phyloP scores from a whole-genome alignment of 2,113 vertebrate species.

The Sinocyclocheilus anshuiensis region DNA sequence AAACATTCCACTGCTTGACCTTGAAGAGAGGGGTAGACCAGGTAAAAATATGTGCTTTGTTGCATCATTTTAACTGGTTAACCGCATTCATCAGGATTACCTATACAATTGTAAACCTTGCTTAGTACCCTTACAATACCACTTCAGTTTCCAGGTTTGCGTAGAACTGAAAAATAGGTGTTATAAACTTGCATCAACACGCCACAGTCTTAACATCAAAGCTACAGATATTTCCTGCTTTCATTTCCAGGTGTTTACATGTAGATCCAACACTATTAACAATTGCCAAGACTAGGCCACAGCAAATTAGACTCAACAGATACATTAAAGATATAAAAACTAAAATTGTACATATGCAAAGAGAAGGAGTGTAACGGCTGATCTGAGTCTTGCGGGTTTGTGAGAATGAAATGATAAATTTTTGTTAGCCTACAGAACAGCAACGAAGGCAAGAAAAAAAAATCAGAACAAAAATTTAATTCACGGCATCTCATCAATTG shows the following conservation, averaged over 20 bases:
- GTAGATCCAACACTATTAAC: conserved; percentile 44
- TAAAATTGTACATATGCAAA: background rate
- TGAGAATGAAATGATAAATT: background rate
- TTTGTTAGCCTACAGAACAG: conserved; percentile 81
- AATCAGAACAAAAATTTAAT: conserved; percentile 55
- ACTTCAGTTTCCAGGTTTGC: background rate
- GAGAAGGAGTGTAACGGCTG: conserved; percentile 16
- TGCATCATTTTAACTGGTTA: background rate
- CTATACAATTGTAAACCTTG: background rate
- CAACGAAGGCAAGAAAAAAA: conserved; percentile 78
- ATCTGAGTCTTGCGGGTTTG: background rate
- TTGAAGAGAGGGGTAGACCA: conserved; percentile 15
- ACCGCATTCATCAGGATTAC: background rate
- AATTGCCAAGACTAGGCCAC: conserved; percentile 59
- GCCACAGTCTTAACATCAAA: background rate
- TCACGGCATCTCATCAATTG: conserved; percentile 43
- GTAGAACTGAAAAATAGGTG: background rate
- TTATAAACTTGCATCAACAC: background rate
- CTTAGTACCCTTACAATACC: background rate
- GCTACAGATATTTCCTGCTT: conserved; percentile 48
- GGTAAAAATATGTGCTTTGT: background rate
- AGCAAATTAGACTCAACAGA: conserved; percentile 24
- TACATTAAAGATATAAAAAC: conserved; percentile 32
- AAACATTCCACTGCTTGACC: background rate
- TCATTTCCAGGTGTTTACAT: conserved; percentile 59